Conservation (phyloP, 2,888 invertebrate species). For the Lamproptera curius region DNA sequence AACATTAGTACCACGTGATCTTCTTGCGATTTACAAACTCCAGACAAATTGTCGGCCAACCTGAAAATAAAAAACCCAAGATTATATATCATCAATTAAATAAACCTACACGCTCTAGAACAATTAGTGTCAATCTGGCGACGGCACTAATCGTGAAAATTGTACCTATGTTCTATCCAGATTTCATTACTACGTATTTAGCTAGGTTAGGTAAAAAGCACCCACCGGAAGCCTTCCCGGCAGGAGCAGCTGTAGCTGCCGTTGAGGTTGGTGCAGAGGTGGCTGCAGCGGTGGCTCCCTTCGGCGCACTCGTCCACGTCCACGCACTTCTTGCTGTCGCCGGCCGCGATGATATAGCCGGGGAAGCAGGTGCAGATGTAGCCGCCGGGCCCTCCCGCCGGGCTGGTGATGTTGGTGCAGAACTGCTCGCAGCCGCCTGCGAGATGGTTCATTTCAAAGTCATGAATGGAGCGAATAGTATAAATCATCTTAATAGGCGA, state of each 20-base stretch:
- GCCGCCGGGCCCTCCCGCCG: constrained; percentile 76
- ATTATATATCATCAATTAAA: no score
- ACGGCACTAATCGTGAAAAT: no score
- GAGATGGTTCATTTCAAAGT: no score
- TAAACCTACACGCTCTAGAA: background rate
- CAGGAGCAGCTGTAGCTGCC: constrained; percentile 96
- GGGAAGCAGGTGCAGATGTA: constrained; percentile 94
- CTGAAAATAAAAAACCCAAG: no score
- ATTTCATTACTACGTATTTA: no score
- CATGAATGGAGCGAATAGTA: no score
- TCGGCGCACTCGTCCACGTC: constrained; percentile 94
- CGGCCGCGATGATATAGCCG: constrained; percentile 89
- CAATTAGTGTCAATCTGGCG: background rate
- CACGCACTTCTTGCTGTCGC: constrained; percentile 89
- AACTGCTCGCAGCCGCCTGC: constrained; percentile 94
- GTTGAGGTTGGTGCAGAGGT: constrained; percentile 94
- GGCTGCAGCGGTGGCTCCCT: constrained; percentile 93
- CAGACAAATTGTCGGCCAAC: constrained; percentile 85
- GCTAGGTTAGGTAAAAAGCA: no score
- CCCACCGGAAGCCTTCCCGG: constrained; percentile 84
- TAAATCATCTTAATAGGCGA: no score
- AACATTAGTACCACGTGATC: constrained; percentile 84
- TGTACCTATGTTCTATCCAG: no score
- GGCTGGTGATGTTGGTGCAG: constrained; percentile 86
- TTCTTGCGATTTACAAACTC: constrained; percentile 87